Base-by-base conservation (phyloP, 2,797 vertebrate species). In the Hozukius guyotensis region DNA sequence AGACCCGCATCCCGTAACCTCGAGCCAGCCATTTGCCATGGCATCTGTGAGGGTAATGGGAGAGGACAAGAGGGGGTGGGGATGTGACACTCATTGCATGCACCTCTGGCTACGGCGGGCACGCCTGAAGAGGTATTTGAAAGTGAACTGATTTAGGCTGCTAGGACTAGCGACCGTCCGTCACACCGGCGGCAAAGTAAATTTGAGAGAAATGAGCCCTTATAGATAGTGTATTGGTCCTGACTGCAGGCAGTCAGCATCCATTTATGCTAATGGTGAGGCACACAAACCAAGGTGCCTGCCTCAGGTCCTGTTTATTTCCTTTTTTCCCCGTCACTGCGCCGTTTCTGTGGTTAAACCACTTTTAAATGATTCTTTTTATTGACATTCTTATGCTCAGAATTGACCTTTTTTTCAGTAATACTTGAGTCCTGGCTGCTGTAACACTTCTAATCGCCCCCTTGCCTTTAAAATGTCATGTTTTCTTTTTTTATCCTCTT, bases 231-330 rank as follows among this genome's bases (percentile, higher is more conserved):
- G 87, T 89, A 95, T 93, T 92, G 87, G 92, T 78, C 88, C 84
- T 94, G 93, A 95, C 94, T 93, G 89, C 89, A 86, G 88, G 85
- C 90, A 89, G 93, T 94, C 90, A 93, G 88, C 87, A 87, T 90
- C 87, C 88, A 91, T 95, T 96, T 93, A 94, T 92, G 89, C 79
- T 91, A 93, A 92, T 88, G 71, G 84, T 62, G 77, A 74, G 76
- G 77, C 86, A 86, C 84, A 94, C 80, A 86, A 85, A 89, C 78
- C 91, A 71, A 84, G 76, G 71, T 83, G 87, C 65, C 82, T 89
- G 77, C 81, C 77, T 87, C 32, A 7, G 85, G 86, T 89, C 64
- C 68, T 64, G 74, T 63, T 84, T 91, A 77, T 91, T 89, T 80
- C 65, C 59, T 81, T 87, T 73, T 68, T 46, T 18, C n/a, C 11